These are phyloP conservation scores for Euthynnus affinis DNA, from an alignment of 2,797 vertebrate genomes.

Conservation along the genomic window DNA sequence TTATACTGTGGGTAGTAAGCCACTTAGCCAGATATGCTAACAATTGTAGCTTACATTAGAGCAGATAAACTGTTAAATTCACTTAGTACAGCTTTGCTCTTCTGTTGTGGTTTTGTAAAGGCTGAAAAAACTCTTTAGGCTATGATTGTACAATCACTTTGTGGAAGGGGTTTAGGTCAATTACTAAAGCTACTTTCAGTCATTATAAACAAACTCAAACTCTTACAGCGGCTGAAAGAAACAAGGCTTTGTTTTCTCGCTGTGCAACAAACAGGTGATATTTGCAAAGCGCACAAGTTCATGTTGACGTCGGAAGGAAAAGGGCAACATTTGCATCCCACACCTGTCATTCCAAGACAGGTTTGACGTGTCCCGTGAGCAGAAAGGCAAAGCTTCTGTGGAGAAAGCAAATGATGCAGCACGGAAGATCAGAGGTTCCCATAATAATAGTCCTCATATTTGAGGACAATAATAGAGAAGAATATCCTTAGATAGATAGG, in stretches of 20 bases:
- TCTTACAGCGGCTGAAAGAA: conserved; percentile 24
- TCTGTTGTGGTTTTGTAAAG: background rate
- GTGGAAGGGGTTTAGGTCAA: background rate
- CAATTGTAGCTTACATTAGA: background rate
- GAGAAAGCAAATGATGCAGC: conserved; percentile 17
- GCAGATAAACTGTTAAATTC: background rate
- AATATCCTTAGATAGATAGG: background rate
- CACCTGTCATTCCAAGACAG: conserved; percentile 45
- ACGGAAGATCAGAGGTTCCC: background rate
- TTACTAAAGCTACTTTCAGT: background rate
- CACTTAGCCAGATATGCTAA: background rate
- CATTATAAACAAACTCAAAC: conserved; percentile 22
- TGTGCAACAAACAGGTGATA: conserved; percentile 22
- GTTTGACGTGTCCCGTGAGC: conserved; percentile 8
- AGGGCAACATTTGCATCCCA: conserved; percentile 73
- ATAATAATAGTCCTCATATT: background rate
- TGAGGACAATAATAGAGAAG: background rate
- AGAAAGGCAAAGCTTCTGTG: background rate
- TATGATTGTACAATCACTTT: background rate
- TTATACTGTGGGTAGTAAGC: background rate
- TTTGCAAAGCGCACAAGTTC: conserved; percentile 51
- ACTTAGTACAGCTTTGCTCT: background rate
- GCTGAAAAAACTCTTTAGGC: too few species aligned
- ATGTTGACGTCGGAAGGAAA: conserved; percentile 55
- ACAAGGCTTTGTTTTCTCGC: conserved; percentile 14